Percentiles rank a stretch among this genome's conserved stretches.
Evolutionary conservation across 2,797 vertebrate species (phyloP).

Genomic region (Catamblyrhynchus diadema): DNA sequence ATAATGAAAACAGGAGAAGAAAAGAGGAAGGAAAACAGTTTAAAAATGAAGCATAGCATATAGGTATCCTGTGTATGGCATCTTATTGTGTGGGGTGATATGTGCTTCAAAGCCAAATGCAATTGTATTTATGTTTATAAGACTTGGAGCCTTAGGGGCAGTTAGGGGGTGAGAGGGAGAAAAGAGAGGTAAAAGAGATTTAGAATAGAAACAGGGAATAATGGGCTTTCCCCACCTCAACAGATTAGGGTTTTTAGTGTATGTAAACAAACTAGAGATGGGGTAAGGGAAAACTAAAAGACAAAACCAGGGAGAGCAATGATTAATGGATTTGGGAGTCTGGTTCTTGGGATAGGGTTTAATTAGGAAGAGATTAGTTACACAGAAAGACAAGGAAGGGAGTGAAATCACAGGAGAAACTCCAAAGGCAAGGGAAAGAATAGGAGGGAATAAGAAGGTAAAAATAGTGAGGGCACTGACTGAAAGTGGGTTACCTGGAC

Average conservation of each 20-base stretch:
- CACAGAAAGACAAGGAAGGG: neutral
- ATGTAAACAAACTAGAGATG: neutral
- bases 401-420: neutral
- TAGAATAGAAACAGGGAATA: neutral
- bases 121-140: neutral
- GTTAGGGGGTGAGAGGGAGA: neutral
- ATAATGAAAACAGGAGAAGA: neutral
- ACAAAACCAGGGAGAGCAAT: neutral
- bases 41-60: neutral
- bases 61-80: neutral
- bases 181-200: neutral
- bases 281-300: neutral
- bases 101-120: neutral
- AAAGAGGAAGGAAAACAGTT: neutral
- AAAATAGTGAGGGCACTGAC: neutral
- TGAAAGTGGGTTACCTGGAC: neutral
- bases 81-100: neutral
- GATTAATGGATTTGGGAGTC: neutral
- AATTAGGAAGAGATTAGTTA: neutral
- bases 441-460: neutral
- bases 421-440: neutral
- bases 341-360: neutral
- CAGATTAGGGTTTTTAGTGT: neutral
- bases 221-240: neutral
- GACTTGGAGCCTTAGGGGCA: neutral